Percentiles rank a stretch among this genome's conserved stretches.
phyloP scores from a whole-genome alignment of 2,113 vertebrate genomes.

The Trematomus loennbergii region DNA sequence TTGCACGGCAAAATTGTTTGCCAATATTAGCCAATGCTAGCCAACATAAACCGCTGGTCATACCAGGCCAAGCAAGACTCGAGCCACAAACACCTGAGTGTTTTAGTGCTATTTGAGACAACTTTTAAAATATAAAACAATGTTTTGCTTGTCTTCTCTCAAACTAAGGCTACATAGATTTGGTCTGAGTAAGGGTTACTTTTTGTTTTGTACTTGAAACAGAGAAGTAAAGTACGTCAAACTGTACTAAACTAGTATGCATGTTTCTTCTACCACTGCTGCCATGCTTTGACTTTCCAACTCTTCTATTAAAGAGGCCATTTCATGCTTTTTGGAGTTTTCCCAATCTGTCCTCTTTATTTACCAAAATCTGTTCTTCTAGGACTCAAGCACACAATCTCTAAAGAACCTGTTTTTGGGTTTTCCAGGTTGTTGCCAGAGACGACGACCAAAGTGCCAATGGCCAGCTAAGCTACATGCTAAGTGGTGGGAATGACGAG shows the following conservation, averaged over 20 bases:
- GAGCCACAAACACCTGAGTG: neutral
- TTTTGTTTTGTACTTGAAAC: neutral
- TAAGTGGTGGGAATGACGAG: constrained; percentile 88
- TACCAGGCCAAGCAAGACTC: neutral
- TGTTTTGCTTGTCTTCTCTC: neutral
- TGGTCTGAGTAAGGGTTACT: neutral
- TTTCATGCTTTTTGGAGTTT: too few relatives aligned
- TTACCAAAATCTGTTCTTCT: too few relatives aligned
- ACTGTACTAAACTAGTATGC: neutral
- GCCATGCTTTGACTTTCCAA: neutral
- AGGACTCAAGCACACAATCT: neutral
- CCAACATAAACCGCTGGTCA: neutral
- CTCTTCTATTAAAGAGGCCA: neutral
- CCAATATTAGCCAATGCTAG: neutral
- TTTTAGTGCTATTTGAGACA: neutral
- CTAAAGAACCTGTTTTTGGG: constrained; percentile 3
- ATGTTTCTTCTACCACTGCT: neutral
- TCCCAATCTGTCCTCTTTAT: too few relatives aligned
- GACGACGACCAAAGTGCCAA: constrained; percentile 94
- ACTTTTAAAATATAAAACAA: too few relatives aligned
- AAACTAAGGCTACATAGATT: neutral
- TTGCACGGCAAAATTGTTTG: neutral
- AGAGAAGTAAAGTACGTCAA: neutral
- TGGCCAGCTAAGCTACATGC: constrained; percentile 89
- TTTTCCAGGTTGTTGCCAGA: constrained; percentile 91